Evolutionary conservation across 2,888 invertebrate genomes (phyloP), one percentile per base, ranked within the genome.

Genomic region (Cryptus armator): DNA sequence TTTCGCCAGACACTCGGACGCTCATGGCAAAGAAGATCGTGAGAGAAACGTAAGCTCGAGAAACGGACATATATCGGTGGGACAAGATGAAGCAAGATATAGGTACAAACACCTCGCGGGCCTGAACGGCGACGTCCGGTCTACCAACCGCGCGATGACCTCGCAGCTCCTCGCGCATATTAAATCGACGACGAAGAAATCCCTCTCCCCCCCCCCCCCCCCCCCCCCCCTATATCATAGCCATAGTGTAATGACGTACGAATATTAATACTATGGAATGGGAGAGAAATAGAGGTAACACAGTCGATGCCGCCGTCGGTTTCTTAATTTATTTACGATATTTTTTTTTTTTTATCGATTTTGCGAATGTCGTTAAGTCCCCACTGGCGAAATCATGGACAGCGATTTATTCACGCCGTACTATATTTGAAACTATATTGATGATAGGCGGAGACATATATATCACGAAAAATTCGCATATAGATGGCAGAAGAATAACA

Each of bases 41-140:
- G 68, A 72, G 81, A 81, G 76, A 78, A 81, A 70, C 56, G 71
- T 46, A 67, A 14, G 12, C 59, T 64, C 48, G 80, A 44, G 62
- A 76, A 53, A 64, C 70, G 32, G 74, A 76, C 51, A 48, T 10
- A 19, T 43, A 72, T 62, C 68, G 44, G 4, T 43, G 51, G 59
- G 53, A 66, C n/a, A 62, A 53, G 62, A 56, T 24, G 46, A 64
- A 48, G 66, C 70, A 66, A 76, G 53, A 78, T 84, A 83, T 70
- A 70, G 68, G 51, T 71, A 79, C 81, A 75, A 53, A 82, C 84
- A 84, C 84, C 87, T 87, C 86, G 85, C 87, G 90, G 87, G 90
- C 87, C 79, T 85, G 86, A 74, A 88, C 89, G 91, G 91, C 91
- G 91, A 91, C 91, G 89, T 87, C 86, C 89, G 90, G 91, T 91